Percentiles rank a stretch among this genome's conserved stretches.
These are phyloP conservation scores for Hippocampus zosterae DNA, from an alignment of 2,113 vertebrate genomes.

Conservation along the genomic window DNA sequence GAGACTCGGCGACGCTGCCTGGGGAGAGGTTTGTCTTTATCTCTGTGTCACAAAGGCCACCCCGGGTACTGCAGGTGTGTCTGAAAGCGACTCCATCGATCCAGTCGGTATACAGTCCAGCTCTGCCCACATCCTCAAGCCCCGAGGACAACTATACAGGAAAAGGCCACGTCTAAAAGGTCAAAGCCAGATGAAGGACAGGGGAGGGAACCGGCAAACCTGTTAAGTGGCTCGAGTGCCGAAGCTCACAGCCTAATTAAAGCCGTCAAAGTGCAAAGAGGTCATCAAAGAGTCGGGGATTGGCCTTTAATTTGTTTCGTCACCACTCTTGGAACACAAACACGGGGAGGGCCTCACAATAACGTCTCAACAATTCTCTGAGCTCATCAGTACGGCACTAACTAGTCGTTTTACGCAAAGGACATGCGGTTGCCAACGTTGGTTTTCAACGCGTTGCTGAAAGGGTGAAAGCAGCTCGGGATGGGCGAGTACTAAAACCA, in stretches of 20 bases:
- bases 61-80: constrained; percentile 59
- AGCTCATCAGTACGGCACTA: too few species aligned
- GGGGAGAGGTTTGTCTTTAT: constrained; percentile 64
- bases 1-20: constrained; percentile 45
- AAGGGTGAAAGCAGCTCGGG: too few species aligned
- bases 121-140: constrained; percentile 47
- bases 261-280: constrained; percentile 5
- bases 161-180: constrained; percentile 51
- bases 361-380: too few species aligned
- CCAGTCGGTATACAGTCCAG: constrained; percentile 51
- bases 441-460: too few species aligned
- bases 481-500: too few species aligned
- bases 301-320: too few species aligned
- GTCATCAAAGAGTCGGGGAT: neutral
- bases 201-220: neutral
- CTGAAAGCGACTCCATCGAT: constrained; percentile 65
- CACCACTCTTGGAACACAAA: too few species aligned
- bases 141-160: constrained; percentile 56
- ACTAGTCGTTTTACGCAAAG: too few species aligned
- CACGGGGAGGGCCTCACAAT: too few species aligned
- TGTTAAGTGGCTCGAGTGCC: constrained; percentile 19
- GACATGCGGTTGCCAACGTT: too few species aligned
- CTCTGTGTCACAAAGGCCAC: constrained; percentile 65
- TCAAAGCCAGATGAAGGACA: constrained; percentile 47
- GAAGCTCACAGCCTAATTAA: constrained; percentile 6